phyloP scores from a whole-genome alignment of 2,888 invertebrate genomes.

The Cosmopolites sordidus region DNA sequence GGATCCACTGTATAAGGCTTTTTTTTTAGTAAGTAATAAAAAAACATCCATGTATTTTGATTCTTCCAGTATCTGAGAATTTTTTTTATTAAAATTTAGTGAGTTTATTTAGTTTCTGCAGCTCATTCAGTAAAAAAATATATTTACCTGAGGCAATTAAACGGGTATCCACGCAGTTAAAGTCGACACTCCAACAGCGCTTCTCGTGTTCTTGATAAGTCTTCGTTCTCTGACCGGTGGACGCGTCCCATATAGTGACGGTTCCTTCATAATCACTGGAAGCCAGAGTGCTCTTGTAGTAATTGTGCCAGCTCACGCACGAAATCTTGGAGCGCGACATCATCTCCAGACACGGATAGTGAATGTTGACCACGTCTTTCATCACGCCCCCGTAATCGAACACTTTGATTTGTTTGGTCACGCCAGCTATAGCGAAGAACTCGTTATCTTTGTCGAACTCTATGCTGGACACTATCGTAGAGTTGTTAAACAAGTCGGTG shows the following conservation, averaged over 20 bases:
- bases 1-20: no score
- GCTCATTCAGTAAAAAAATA: no score
- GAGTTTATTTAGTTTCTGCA: no score
- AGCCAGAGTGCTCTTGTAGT: constrained; percentile 80
- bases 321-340: constrained; percentile 89
- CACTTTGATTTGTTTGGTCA: constrained; percentile 89
- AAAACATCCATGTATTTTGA: no score
- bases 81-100: no score
- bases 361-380: constrained; percentile 81
- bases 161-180: constrained; percentile 85
- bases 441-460: constrained; percentile 96
- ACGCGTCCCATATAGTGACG: constrained; percentile 89
- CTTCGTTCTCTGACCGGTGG: constrained; percentile 68
- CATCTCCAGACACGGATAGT: constrained; percentile 91
- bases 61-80: no score
- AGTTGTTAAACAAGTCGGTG: constrained; percentile 81
- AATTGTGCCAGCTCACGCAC: constrained; percentile 91
- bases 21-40: no score
- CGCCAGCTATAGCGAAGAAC: constrained; percentile 92
- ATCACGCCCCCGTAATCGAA: constrained; percentile 86
- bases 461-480: constrained; percentile 84
- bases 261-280: constrained; percentile 94
- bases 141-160: constrained; percentile 77
- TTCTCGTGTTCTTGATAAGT: constrained; percentile 89
- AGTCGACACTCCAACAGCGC: constrained; percentile 94